phyloP scores from a whole-genome alignment of 2,888 invertebrate species.

The Xylota segnis region DNA sequence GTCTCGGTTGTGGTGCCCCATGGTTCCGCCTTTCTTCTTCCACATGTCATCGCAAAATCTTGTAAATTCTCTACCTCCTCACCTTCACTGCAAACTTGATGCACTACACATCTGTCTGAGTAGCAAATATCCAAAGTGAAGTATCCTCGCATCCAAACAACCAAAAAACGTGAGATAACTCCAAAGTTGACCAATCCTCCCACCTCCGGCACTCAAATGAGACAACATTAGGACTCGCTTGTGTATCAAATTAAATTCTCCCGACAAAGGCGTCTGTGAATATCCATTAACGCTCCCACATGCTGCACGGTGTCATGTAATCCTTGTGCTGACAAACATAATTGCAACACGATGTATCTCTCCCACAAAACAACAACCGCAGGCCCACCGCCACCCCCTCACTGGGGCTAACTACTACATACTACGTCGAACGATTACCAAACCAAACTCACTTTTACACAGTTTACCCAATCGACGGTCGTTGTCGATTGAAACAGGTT shows the following conservation, averaged over 20 bases:
- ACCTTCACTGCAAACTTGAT: too few relatives aligned
- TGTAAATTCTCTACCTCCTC: too few relatives aligned
- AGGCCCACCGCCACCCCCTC: slow-evolving; percentile 11
- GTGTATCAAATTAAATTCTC: background rate
- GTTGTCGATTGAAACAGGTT: slow-evolving; percentile 36
- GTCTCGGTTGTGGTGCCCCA: too few relatives aligned
- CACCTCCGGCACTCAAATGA: too few relatives aligned
- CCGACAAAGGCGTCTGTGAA: slow-evolving; percentile 33
- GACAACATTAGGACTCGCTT: too few relatives aligned
- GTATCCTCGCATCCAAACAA: too few relatives aligned
- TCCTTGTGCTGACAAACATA: slow-evolving; percentile 45
- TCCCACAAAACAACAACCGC: slow-evolving; percentile 32
- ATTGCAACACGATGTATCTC: slow-evolving; percentile 59
- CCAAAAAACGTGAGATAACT: too few relatives aligned
- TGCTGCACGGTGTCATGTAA: background rate
- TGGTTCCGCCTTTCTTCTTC: too few relatives aligned
- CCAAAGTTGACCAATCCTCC: too few relatives aligned
- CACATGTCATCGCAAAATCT: too few relatives aligned
- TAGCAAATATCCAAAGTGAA: too few relatives aligned
- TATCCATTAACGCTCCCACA: slow-evolving; percentile 20
- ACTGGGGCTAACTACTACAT: slow-evolving; percentile 2
- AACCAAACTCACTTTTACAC: slow-evolving; percentile 53
- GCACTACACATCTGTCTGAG: too few relatives aligned
- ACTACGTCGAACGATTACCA: background rate
- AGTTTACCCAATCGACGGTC: background rate